Base-by-base conservation (phyloP, 2,888 invertebrate species). In the Sinotaia quadrata region DNA sequence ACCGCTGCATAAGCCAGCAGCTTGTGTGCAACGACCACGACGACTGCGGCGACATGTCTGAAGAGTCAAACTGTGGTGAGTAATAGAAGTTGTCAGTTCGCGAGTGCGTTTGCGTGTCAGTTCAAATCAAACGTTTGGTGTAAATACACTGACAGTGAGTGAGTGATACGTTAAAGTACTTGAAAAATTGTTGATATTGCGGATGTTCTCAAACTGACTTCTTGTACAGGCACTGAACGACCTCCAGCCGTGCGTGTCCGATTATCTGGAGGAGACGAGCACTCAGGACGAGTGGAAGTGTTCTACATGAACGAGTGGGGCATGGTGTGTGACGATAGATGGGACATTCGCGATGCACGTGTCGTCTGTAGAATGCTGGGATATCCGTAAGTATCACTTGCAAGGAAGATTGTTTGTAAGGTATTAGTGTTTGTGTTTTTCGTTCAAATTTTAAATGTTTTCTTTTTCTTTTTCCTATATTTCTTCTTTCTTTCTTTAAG, bases 281-380 rank as follows among this genome's bases (percentile, higher is more conserved):
- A 79, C 59, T 81, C 81, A 8, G 84, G 84, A 1, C 62, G 80
- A 27, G 80, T 84, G 27, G 82, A 83, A 75, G 69, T 84, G 21
- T 72, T 77, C n/a, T 81, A 82, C 63, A 68, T 71, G 15, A 81
- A 78, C 10, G 76, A 79, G 54, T 83, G 81, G 80, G 84, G 84
- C 0, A 91, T 80, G 0, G 74, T 84, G 18, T 84, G 84, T 78
- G 82, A 84, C 66, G 82, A 84, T 63, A 51, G 69, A 0, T 94
- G 94, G 83, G 92, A 91, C 21, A 86, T 92, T 68, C 89, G 88
- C 27, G 92, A 93, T 79, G 94, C 93, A 1, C 90, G 91, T 78
- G 93, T 94, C 0, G 90, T 92, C 7, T 94, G 94, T 80, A 91
- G 89, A 61, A 93, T 94, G 84, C 86, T 94, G 36, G 83, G 83